A percentile compares a stretch with the other conserved stretches of the same genome.
Evolutionary conservation across 2,797 vertebrate species (phyloP).

Genomic region (Gorsachius magnificus): DNA sequence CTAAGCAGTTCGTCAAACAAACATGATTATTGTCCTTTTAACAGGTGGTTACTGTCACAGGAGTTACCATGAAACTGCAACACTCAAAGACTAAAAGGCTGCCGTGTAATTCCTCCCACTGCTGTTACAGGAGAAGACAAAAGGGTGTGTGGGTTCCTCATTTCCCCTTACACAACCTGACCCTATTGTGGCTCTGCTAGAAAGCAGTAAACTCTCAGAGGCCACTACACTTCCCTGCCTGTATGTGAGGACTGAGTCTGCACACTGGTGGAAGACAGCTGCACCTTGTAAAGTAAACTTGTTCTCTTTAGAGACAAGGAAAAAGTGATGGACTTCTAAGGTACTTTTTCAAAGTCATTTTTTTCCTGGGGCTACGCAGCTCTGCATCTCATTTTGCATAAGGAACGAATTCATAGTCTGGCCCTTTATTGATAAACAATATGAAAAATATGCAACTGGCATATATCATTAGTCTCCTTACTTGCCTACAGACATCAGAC

Average conservation of each 20-base stretch:
- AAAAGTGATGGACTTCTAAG: neutral
- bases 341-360: neutral
- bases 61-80: neutral
- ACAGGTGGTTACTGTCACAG: neutral
- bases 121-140: neutral
- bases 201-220: neutral
- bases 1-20: slow-evolving; percentile 11
- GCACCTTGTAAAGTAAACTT: neutral
- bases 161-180: neutral
- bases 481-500: slow-evolving; percentile 27
- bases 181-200: neutral
- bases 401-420: slow-evolving; percentile 24
- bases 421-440: slow-evolving; percentile 47
- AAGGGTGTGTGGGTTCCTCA: neutral
- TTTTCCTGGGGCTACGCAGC: neutral
- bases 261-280: neutral
- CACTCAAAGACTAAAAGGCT: neutral
- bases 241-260: neutral
- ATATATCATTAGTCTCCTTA: neutral
- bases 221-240: neutral
- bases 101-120: neutral
- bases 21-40: neutral
- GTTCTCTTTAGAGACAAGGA: neutral
- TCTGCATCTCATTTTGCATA: slow-evolving; percentile 18
- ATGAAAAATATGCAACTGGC: slow-evolving; percentile 22